A percentile compares a stretch with the other conserved stretches of the same genome.
Evolutionary conservation across 2,888 invertebrate genomes (phyloP).

Genomic region (Thymelicus acteon): DNA sequence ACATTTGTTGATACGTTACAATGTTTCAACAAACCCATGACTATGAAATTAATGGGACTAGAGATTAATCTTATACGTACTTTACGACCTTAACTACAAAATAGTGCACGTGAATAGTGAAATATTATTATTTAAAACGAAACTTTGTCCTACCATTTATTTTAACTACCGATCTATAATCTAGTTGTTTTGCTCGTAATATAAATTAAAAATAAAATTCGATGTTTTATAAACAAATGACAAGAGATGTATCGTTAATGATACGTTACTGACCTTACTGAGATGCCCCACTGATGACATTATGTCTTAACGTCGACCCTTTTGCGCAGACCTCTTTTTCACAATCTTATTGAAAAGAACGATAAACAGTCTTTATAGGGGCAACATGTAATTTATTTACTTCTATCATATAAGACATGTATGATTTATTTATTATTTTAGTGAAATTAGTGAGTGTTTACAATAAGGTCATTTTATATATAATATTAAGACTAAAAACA

Average conservation of each 20-base stretch:
- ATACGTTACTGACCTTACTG: slow-evolving; percentile 27
- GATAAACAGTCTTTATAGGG: not conserved
- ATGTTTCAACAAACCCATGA: slow-evolving; percentile 67
- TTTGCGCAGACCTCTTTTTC: not conserved
- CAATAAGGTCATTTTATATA: slow-evolving; percentile 34
- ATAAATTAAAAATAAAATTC: slow-evolving; percentile 51
- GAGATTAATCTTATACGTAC: slow-evolving; percentile 69
- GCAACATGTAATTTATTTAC: too few species aligned
- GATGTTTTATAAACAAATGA: slow-evolving; percentile 55
- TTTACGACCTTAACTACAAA: slow-evolving; percentile 46
- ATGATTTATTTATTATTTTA: not conserved
- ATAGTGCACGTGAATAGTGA: slow-evolving; percentile 54
- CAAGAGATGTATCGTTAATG: slow-evolving; percentile 36
- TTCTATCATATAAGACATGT: too few species aligned
- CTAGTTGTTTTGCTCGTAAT: slow-evolving; percentile 44
- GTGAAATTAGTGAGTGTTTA: not conserved
- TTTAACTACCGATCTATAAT: slow-evolving; percentile 27
- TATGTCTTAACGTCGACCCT: not conserved
- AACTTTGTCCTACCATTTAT: slow-evolving; percentile 18
- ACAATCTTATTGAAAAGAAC: not conserved
- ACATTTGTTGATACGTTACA: slow-evolving; percentile 53
- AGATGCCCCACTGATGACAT: not conserved
- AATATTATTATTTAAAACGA: slow-evolving; percentile 40
- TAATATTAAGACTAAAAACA: slow-evolving; percentile 35
- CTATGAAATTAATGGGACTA: slow-evolving; percentile 76